Percentiles rank a stretch among this genome's conserved stretches.
Evolutionary conservation across 1,140 invertebrate species (phyloP).

Genomic region (Drosophila parvula): DNA sequence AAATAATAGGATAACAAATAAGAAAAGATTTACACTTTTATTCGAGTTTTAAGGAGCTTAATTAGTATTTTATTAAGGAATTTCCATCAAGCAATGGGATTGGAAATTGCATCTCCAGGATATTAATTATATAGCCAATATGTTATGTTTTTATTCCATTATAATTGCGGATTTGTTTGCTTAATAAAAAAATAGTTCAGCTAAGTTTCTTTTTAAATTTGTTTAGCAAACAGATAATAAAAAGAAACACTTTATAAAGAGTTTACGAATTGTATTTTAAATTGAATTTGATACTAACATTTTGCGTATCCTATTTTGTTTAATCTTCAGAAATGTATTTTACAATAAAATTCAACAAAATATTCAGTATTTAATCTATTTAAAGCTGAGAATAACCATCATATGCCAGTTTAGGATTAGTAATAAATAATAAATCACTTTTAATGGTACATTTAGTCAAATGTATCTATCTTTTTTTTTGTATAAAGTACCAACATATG

Average conservation of each 20-base stretch:
- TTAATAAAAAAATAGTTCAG: not conserved
- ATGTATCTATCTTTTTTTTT: no score
- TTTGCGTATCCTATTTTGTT: no score
- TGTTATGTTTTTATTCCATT: not conserved
- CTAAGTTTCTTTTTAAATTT: not conserved
- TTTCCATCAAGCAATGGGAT: not conserved
- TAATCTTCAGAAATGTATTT: not conserved
- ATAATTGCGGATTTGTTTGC: not conserved
- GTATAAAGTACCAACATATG: not conserved
- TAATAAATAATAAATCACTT: not conserved
- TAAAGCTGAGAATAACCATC: not conserved
- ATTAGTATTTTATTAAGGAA: not conserved
- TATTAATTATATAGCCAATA: not conserved
- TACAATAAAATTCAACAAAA: not conserved
- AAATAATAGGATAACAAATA: not conserved
- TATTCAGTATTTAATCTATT: not conserved
- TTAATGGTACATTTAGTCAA: not conserved
- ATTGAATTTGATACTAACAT: no score
- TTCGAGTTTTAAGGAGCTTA: not conserved
- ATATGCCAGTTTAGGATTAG: no score
- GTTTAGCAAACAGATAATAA: no score
- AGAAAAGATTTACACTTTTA: not conserved
- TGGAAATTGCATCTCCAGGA: not conserved
- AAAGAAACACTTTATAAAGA: no score
- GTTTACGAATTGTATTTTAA: no score